Evolutionary conservation across 2,888 invertebrate species (phyloP).

Genomic region (Bembecia ichneumoniformis): DNA sequence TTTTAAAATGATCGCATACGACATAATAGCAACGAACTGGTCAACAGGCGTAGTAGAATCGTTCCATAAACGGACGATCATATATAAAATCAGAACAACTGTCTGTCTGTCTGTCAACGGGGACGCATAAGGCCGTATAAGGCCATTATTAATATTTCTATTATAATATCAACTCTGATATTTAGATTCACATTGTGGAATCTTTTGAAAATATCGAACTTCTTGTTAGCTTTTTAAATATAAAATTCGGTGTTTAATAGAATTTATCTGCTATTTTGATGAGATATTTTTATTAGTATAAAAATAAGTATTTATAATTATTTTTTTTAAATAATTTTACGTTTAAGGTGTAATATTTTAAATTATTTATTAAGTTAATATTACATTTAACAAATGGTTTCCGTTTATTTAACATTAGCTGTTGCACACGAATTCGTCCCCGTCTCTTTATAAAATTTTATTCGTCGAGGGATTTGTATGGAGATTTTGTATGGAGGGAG

Average conservation of each 20-base stretch:
- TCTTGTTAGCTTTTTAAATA: not conserved
- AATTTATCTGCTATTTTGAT: too few relatives aligned
- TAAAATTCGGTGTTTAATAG: too few relatives aligned
- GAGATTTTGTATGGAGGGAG: too few relatives aligned
- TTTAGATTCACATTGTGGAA: too few relatives aligned
- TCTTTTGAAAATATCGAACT: slow-evolving; percentile 42
- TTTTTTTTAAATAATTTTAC: too few relatives aligned
- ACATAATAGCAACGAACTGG: not conserved
- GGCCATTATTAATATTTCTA: slow-evolving; percentile 40
- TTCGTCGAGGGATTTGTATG: too few relatives aligned
- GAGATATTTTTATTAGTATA: too few relatives aligned
- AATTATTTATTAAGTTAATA: not conserved
- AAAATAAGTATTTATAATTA: too few relatives aligned
- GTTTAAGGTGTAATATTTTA: not conserved
- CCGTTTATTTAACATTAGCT: too few relatives aligned
- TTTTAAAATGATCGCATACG: not conserved
- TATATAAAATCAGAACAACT: slow-evolving; percentile 18
- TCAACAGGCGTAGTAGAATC: slow-evolving; percentile 2
- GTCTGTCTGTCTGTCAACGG: slow-evolving; percentile 42
- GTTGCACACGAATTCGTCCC: too few relatives aligned
- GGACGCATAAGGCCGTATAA: slow-evolving; percentile 35
- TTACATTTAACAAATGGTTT: too few relatives aligned
- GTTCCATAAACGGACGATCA: slow-evolving; percentile 20
- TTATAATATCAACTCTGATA: not conserved
- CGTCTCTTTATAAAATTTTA: too few relatives aligned